Percentiles rank a stretch among this genome's conserved stretches.
Evolutionary conservation across 2,113 vertebrate genomes (phyloP).

Genomic region (Muntiacus muntjak): DNA sequence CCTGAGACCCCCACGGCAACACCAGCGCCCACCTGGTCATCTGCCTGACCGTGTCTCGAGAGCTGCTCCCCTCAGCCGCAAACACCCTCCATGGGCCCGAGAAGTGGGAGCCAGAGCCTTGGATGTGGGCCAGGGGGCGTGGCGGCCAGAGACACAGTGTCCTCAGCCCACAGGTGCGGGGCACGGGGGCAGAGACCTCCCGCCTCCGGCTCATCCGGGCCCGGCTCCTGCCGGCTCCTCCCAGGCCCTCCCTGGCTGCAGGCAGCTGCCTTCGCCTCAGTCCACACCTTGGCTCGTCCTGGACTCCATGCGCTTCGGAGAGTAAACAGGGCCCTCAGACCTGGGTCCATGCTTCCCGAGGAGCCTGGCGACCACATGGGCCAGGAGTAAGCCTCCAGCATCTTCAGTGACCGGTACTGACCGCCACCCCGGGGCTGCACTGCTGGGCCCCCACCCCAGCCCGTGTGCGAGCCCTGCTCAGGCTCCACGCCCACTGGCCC

Average conservation of each 20-base stretch:
- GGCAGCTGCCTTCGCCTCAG: background rate
- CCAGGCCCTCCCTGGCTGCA: background rate
- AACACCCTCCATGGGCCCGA: background rate
- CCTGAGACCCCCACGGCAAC: background rate
- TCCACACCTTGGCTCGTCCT: background rate
- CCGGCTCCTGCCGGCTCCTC: background rate
- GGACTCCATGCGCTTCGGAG: background rate
- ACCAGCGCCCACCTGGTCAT: background rate
- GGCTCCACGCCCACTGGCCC: background rate
- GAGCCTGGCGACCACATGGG: background rate
- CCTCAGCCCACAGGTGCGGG: background rate
- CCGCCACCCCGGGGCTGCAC: background rate
- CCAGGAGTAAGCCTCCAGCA: background rate
- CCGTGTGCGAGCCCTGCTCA: background rate
- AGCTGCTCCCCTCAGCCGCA: background rate
- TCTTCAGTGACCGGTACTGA: background rate
- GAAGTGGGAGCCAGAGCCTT: background rate
- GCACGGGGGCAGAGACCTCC: background rate
- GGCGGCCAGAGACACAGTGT: accelerated
- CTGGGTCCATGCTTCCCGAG: background rate
- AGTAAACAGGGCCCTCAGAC: background rate
- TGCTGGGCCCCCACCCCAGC: background rate
- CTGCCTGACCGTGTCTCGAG: background rate
- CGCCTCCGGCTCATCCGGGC: background rate
- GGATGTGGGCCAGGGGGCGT: accelerated